Evolutionary conservation across 2,888 invertebrate species (phyloP).

Genomic region (Drosophila infuscata): DNA sequence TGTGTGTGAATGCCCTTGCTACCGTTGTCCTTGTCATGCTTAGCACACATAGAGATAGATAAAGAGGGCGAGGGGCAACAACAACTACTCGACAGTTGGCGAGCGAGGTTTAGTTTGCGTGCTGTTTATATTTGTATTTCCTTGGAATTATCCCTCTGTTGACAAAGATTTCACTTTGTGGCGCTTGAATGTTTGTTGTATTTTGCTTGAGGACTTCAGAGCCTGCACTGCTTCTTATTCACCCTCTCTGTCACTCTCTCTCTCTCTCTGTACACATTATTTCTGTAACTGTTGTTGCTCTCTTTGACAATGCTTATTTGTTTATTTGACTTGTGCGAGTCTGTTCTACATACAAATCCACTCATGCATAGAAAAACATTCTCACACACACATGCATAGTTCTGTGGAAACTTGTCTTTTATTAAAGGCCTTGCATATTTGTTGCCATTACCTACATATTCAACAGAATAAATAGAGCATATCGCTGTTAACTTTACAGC

Average conservation of each 20-base stretch:
- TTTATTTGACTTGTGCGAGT: conserved; percentile 71
- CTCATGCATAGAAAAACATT: neutral
- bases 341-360: conserved; percentile 3
- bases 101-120: conserved; percentile 79
- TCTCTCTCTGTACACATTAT: neutral
- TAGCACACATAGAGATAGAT: conserved; percentile 25
- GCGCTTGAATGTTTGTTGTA: conserved; percentile 82
- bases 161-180: conserved; percentile 83
- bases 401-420: conserved; percentile 19
- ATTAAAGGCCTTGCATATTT: conserved; percentile 15
- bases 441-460: conserved; percentile 17
- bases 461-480: neutral
- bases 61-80: neutral
- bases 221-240: neutral
- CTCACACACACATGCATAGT: neutral
- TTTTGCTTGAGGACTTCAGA: conserved; percentile 66
- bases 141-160: conserved; percentile 81
- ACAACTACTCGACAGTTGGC: conserved; percentile 57
- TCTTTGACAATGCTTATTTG: conserved; percentile 74
- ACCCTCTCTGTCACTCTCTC: neutral
- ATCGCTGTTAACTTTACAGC: neutral
- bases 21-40: conserved; percentile 72
- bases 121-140: conserved; percentile 82
- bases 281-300: conserved; percentile 57
- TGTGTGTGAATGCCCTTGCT: conserved; percentile 54